Conservation (phyloP, 2,888 invertebrate genomes). For the Parascotia fuliginaria region DNA sequence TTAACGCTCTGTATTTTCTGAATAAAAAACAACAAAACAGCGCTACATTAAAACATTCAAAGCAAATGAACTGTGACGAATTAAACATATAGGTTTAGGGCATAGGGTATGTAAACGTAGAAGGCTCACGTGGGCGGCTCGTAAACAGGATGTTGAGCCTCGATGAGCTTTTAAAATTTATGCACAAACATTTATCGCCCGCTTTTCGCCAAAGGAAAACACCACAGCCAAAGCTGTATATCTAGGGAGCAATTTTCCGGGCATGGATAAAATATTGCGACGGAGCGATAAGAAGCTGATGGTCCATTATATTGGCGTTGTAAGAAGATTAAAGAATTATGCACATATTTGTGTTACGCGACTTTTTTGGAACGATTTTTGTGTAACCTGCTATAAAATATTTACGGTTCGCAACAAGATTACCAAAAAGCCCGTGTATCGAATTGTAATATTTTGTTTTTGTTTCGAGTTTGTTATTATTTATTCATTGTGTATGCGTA, state of each 20-base stretch:
- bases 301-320: conserved; percentile 21
- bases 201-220: conserved; percentile 55
- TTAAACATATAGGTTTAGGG: conserved; percentile 42
- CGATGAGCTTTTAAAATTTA: conserved; percentile 62
- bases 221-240: conserved; percentile 32
- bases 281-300: conserved; percentile 36
- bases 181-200: conserved; percentile 62
- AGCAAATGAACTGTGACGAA: conserved; percentile 28
- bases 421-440: background rate
- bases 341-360: background rate
- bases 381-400: background rate
- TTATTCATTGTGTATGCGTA: too few species aligned
- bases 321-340: conserved; percentile 12
- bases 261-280: conserved; percentile 45
- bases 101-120: conserved; percentile 27
- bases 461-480: background rate
- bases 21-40: background rate
- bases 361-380: background rate
- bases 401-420: background rate
- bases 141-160: conserved; percentile 48
- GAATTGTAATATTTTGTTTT: background rate
- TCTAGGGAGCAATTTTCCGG: conserved; percentile 47
- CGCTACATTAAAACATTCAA: conserved; percentile 11
- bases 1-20: background rate
- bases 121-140: conserved; percentile 48